These are phyloP conservation scores for Megatriorchis doriae DNA, from an alignment of 2,113 vertebrate genomes.

Conservation along the genomic window DNA sequence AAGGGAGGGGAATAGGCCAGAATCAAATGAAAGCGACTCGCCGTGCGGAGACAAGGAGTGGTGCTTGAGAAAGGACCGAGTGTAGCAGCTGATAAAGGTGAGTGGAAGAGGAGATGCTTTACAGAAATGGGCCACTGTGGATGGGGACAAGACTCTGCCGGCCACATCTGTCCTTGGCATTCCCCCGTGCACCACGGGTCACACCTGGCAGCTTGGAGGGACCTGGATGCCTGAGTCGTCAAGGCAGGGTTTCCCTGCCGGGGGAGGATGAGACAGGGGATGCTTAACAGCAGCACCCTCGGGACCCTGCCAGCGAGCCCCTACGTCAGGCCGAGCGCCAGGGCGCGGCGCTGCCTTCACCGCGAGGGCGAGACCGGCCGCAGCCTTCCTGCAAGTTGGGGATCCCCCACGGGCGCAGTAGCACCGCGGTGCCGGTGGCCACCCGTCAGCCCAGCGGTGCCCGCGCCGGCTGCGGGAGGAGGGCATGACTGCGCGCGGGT, in stretches of 20 bases:
- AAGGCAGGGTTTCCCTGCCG: not conserved
- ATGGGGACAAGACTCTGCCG: not conserved
- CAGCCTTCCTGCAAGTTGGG: not conserved
- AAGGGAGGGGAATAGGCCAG: not conserved
- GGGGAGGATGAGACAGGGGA: not conserved
- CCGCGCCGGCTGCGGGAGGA: rapidly evolving
- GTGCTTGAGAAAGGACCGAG: not conserved
- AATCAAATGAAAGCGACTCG: not conserved
- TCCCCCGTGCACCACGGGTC: not conserved
- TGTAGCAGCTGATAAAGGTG: not conserved
- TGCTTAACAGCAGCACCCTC: not conserved
- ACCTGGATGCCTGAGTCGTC: not conserved
- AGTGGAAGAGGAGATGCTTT: not conserved
- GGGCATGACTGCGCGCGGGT: rapidly evolving
- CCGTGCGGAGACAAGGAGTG: not conserved
- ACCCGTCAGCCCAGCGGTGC: not conserved
- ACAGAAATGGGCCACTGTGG: not conserved
- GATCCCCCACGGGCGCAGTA: rapidly evolving
- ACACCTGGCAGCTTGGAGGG: not conserved
- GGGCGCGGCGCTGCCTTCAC: not conserved
- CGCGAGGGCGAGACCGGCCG: not conserved
- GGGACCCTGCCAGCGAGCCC: not conserved
- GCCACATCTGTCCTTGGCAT: not conserved
- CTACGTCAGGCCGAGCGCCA: rapidly evolving
- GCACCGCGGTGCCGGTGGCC: not conserved